These are phyloP conservation scores for Sylvia atricapilla DNA, from an alignment of 2,113 vertebrate species.

Conservation along the genomic window DNA sequence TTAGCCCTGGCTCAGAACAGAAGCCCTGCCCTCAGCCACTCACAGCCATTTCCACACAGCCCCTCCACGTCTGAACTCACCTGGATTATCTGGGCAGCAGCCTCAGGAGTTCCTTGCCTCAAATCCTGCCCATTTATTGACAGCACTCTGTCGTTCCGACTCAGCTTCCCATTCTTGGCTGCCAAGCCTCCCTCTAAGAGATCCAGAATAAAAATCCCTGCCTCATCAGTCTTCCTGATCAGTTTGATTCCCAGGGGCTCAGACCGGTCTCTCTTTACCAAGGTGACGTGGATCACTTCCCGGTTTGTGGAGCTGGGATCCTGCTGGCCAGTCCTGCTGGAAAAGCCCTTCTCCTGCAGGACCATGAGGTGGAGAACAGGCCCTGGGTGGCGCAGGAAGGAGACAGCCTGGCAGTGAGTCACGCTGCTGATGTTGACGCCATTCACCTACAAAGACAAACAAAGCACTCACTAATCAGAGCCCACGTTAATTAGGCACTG, in stretches of 20 bases:
- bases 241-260: constrained; percentile 91
- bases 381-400: constrained; percentile 78
- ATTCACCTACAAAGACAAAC: constrained; percentile 80
- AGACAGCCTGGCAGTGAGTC: constrained; percentile 81
- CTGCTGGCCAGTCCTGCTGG: constrained; percentile 60
- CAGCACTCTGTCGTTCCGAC: constrained; percentile 87
- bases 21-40: neutral
- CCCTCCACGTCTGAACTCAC: constrained; percentile 45
- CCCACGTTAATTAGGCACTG: neutral
- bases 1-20: neutral
- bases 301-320: constrained; percentile 1
- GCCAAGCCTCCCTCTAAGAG: constrained; percentile 87
- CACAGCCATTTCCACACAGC: neutral
- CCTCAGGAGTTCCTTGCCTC: constrained; percentile 89
- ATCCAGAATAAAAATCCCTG: constrained; percentile 89
- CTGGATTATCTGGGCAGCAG: constrained; percentile 93
- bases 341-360: constrained; percentile 92
- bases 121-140: constrained; percentile 91
- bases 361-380: constrained; percentile 80
- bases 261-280: constrained; percentile 81
- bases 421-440: constrained; percentile 85
- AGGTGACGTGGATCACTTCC: constrained; percentile 83
- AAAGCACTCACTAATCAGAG: constrained; percentile 36
- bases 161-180: constrained; percentile 87
- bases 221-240: constrained; percentile 86